Percentiles rank a stretch among this genome's conserved stretches.
phyloP scores from a whole-genome alignment of 2,888 invertebrate genomes.

The Eulithis prunata region DNA sequence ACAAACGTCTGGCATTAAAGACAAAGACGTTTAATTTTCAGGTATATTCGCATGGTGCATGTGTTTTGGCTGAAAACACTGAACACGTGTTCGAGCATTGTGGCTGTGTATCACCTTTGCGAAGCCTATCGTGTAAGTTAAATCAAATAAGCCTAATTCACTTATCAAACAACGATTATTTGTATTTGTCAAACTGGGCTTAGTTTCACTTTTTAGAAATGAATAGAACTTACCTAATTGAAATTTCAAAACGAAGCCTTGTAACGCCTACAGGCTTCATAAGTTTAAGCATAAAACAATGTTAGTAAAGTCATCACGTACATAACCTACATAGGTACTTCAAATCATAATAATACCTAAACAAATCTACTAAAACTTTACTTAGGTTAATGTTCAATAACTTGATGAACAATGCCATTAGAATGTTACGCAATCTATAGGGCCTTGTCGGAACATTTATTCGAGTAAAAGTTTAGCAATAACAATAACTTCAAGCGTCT shows the following conservation, averaged over 20 bases:
- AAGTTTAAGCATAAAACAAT: too few species aligned
- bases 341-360: too few species aligned
- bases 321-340: too few species aligned
- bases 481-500: too few species aligned
- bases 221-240: too few species aligned
- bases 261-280: too few species aligned
- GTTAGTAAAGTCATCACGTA: too few species aligned
- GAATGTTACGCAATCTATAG: not conserved
- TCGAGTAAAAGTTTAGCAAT: constrained; percentile 8
- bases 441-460: constrained; percentile 7
- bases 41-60: constrained; percentile 76
- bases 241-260: too few species aligned
- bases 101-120: constrained; percentile 73
- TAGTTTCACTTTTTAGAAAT: too few species aligned
- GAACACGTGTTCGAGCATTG: constrained; percentile 61
- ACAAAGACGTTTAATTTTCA: constrained; percentile 40
- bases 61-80: constrained; percentile 65
- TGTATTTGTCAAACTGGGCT: too few species aligned
- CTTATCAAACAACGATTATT: too few species aligned
- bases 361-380: too few species aligned
- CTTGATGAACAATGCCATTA: not conserved
- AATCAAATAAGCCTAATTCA: not conserved
- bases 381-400: not conserved
- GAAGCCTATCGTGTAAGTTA: constrained; percentile 65
- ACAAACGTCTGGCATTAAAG: not conserved